A percentile compares a stretch with the other conserved stretches of the same genome.
Evolutionary conservation across 2,888 invertebrate genomes (phyloP).

Genomic region (Saturnia pavonia): DNA sequence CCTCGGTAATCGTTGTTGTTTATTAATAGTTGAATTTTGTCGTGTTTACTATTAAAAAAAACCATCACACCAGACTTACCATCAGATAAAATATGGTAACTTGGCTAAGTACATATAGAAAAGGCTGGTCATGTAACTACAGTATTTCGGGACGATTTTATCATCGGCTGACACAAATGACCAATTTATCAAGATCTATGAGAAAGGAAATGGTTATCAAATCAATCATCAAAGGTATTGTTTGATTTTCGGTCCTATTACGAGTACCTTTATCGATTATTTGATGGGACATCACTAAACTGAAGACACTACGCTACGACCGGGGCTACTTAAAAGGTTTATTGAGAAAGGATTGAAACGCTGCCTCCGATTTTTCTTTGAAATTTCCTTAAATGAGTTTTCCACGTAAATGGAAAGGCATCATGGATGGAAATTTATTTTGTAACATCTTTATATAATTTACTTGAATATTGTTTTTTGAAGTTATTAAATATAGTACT

Average conservation of each 20-base stretch:
- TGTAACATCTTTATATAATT: conserved; percentile 12
- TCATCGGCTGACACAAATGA: not conserved
- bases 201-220: not conserved
- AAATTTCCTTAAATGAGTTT: conserved; percentile 37
- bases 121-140: not conserved
- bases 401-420: conserved; percentile 26
- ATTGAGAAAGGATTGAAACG: conserved; percentile 36
- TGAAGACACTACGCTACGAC: conserved; percentile 26
- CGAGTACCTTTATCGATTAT: conserved; percentile 11
- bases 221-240: not conserved
- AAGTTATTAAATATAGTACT: not conserved
- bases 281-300: not conserved
- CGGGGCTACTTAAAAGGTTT: conserved; percentile 26
- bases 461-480: conserved; percentile 3
- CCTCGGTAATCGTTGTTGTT: too few relatives aligned
- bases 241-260: not conserved
- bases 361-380: conserved; percentile 28
- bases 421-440: conserved; percentile 16
- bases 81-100: not conserved
- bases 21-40: too few relatives aligned
- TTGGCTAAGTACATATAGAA: not conserved
- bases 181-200: not conserved
- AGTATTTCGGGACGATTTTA: not conserved
- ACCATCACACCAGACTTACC: too few relatives aligned
- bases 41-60: too few relatives aligned